A percentile compares a stretch with the other conserved stretches of the same genome.
Evolutionary conservation across 1,140 invertebrate species (phyloP).

Genomic region (Berghia stephanieae): DNA sequence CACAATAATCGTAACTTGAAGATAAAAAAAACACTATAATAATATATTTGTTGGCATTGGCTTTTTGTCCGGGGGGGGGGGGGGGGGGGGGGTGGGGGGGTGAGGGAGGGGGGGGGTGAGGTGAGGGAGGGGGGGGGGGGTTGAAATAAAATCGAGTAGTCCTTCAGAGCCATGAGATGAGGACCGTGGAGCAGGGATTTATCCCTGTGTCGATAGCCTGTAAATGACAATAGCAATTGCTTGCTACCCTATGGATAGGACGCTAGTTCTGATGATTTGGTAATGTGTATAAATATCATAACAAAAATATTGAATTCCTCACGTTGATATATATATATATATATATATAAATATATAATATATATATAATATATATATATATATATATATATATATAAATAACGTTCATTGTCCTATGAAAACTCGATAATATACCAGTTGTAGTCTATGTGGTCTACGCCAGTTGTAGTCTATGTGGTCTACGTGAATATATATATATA

Average conservation of each 20-base stretch:
- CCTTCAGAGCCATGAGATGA: background rate
- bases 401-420: background rate
- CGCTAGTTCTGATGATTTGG: background rate
- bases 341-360: background rate
- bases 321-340: background rate
- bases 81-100: background rate
- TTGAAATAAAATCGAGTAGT: background rate
- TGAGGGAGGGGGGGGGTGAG: background rate
- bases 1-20: too few relatives aligned
- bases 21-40: too few relatives aligned
- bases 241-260: too few relatives aligned
- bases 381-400: background rate
- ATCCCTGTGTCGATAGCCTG: too few relatives aligned
- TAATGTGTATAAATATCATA: background rate
- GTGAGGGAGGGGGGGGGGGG: background rate
- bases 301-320: background rate
- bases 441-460: too few relatives aligned
- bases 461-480: too few relatives aligned
- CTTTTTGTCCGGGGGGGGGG: too few relatives aligned
- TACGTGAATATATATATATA: background rate
- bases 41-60: too few relatives aligned
- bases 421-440: background rate
- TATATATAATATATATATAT: background rate
- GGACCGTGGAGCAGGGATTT: background rate
- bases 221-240: too few relatives aligned